Percentiles rank a stretch among this genome's conserved stretches.
Evolutionary conservation across 64 coral and sea anemone genomes (phyloP).

Genomic region (Orbicella faveolata): DNA sequence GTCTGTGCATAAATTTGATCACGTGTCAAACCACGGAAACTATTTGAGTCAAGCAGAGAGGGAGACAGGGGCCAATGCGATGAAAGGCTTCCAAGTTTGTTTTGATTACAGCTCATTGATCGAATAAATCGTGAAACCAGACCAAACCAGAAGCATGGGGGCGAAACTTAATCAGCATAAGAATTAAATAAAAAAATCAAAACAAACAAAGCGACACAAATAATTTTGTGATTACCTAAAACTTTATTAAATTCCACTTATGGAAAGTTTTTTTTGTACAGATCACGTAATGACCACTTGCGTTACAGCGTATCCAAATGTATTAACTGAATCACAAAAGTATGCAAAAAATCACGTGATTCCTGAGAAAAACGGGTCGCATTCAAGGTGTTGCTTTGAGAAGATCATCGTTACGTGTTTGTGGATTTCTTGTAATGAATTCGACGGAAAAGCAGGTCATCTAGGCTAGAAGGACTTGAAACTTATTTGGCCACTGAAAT

Average conservation of each 20-base stretch:
- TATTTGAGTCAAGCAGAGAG: too few relatives aligned
- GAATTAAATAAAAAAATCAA: not conserved
- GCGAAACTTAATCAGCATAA: too few relatives aligned
- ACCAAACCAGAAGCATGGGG: too few relatives aligned
- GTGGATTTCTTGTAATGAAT: not conserved
- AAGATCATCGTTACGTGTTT: not conserved
- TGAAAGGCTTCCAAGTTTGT: too few relatives aligned
- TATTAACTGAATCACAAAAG: too few relatives aligned
- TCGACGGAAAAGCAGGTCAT: too few relatives aligned
- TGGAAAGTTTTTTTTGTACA: not conserved
- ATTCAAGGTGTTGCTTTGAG: not conserved
- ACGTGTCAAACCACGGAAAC: too few relatives aligned
- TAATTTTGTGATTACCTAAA: too few relatives aligned
- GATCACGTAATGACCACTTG: slow-evolving; percentile 4
- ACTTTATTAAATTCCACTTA: not conserved
- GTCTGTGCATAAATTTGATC: too few relatives aligned
- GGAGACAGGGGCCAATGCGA: too few relatives aligned
- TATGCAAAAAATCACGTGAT: not conserved
- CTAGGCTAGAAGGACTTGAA: not conserved
- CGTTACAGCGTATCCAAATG: not conserved
- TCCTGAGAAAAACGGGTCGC: slow-evolving; percentile 28
- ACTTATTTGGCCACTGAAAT: slow-evolving; percentile 15
- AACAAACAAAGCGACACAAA: not conserved
- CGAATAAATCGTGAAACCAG: too few relatives aligned
- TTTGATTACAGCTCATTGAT: too few relatives aligned